Evolutionary conservation across 2,113 vertebrate species (phyloP).

Genomic region (pig (Sus scrofa)): T2T-Sscrofa CM000830.6:15715001-15715500

Average conservation of each 20-base stretch:
- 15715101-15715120: not conserved
- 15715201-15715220: constrained; percentile 32
- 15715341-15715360: constrained; percentile 25
- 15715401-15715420: constrained; percentile 54
- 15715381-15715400: constrained; percentile 51
- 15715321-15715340: constrained; percentile 25
- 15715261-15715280: not conserved
- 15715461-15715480: constrained; percentile 47
- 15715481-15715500: constrained; percentile 28
- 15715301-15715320: constrained; percentile 26
- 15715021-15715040: constrained; percentile 12
- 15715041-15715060: constrained; percentile 47
- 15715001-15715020: not conserved
- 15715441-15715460: not conserved
- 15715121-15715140: constrained; percentile 39
- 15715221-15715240: constrained; percentile 49
- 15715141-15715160: not conserved
- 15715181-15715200: not conserved
- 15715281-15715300: constrained; percentile 31
- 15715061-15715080: not conserved
- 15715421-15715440: constrained; percentile 59
- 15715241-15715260: constrained; percentile 19
- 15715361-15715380: constrained; percentile 36
- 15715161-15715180: not conserved
- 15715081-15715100: not conserved